phyloP scores from a whole-genome alignment of 2,888 invertebrate genomes.

The Lasioglossum marginatum region DNA sequence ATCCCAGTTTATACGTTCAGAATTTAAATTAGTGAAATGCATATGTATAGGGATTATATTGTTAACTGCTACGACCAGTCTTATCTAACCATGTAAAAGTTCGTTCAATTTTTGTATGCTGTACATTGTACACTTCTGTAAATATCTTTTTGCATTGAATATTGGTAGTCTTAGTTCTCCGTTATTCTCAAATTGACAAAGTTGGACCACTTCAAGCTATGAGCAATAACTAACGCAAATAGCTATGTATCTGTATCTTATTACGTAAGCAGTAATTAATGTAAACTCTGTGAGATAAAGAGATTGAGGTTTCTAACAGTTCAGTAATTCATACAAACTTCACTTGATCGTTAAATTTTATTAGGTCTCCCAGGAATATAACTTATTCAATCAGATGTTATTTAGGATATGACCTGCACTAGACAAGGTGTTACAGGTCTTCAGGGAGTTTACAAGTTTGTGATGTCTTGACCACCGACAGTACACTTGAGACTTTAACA shows the following conservation, averaged over 20 bases:
- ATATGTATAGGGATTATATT: neutral
- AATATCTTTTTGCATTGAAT: neutral
- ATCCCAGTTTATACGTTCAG: neutral
- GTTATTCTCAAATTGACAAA: neutral
- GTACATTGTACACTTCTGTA: neutral
- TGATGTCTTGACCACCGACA: neutral
- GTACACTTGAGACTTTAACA: neutral
- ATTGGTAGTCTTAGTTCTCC: neutral
- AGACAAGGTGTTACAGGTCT: neutral
- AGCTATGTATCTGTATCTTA: neutral
- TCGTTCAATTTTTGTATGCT: neutral
- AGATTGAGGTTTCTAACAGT: neutral
- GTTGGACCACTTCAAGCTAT: neutral
- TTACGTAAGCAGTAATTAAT: neutral
- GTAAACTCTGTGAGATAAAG: neutral
- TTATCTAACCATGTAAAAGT: neutral
- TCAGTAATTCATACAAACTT: neutral
- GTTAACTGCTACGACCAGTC: neutral
- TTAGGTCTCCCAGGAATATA: neutral
- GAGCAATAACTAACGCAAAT: neutral
- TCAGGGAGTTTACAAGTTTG: constrained; percentile 9
- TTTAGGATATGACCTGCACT: neutral
- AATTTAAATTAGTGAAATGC: neutral
- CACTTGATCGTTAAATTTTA: neutral
- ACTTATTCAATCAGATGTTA: constrained; percentile 9